Base-by-base conservation (phyloP, 2,888 invertebrate species). In the Andricus quercusramuli region DNA sequence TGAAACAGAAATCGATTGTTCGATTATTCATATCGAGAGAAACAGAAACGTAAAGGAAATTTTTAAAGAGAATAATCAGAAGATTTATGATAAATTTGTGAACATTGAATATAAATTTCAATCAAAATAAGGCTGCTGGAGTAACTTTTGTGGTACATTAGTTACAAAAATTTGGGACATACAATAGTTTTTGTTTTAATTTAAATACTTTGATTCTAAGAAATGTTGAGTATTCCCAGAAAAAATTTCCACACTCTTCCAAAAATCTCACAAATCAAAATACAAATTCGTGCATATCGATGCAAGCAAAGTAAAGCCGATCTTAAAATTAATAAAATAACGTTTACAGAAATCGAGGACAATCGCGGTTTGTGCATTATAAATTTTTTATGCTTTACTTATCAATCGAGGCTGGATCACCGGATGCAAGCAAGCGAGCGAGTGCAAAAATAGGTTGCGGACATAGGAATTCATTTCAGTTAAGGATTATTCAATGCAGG, bases 1-100 rank as follows among this genome's bases (percentile, higher is more conserved):
- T 95, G 93, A 83, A 93, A 94, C 90, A 91, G 64, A 67, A 1
- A 4, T 41, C 5, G 37, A 80, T 80, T 74, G 70, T 81, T 86
- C 90, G 86, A 92, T 74, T 17, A 64, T 76, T 37, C 44, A 13
- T 78, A 79, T 80, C 32, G 92, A 92, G 92, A 80, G 92, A 89
- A 82, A 93, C 90, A 80, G 92, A 89, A 82, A 93, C 90, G 82
- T 25, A 78, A 47, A 41, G 59, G 77, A 67, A 78, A 17, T 47
- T 66, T 68, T 70, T 67, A 77, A 25, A 29, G 51, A 64, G 56
- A 56, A 74, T 74, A 74, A 74, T 56, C 74, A 56, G 13, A 25
- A 22, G 22, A 37, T 70, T 29, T 59, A 44, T 51, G 78, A 17
- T 59, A 78, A 2, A 56, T 9, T 56, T 56, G 56, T n/a, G 56